Conservation (phyloP, 2,113 vertebrate species). For the Herpailurus yagouaroundi region DNA sequence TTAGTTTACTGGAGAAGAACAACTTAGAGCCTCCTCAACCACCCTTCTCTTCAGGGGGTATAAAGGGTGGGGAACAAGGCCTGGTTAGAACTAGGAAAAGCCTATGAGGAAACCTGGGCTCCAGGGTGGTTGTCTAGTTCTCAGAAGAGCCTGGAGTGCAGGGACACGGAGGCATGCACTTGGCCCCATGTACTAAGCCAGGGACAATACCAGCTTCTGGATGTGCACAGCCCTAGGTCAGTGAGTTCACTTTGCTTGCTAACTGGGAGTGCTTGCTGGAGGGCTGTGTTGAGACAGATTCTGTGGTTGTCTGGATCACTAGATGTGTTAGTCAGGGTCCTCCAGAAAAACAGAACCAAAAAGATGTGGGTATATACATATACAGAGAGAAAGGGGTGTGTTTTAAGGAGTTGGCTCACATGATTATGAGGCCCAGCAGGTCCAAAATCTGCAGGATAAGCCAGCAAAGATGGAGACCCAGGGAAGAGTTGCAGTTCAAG, state of each 20-base stretch:
- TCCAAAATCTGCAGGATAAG: neutral
- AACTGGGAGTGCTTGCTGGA: neutral
- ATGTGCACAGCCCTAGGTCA: neutral
- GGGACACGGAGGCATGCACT: neutral
- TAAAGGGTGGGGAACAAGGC: neutral
- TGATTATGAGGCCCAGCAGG: neutral
- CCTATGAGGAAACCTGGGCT: neutral
- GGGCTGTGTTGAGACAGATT: neutral
- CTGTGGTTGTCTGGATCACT: neutral
- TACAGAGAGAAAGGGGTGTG: neutral
- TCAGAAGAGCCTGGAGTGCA: neutral
- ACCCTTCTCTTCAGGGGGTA: neutral
- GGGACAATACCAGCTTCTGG: neutral
- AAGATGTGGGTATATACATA: neutral
- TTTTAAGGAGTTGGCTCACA: neutral
- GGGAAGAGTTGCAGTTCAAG: neutral
- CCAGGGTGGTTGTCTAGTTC: neutral
- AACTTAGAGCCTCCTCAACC: fast-evolving
- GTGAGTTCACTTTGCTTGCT: neutral
- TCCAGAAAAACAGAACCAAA: neutral
- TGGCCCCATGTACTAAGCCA: neutral
- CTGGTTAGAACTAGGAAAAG: neutral
- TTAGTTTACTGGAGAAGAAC: neutral
- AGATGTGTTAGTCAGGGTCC: neutral
- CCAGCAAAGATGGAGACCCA: neutral